Evolutionary conservation across 1,140 invertebrate species (phyloP).

Genomic region (Dendrolimus punctatus): DNA sequence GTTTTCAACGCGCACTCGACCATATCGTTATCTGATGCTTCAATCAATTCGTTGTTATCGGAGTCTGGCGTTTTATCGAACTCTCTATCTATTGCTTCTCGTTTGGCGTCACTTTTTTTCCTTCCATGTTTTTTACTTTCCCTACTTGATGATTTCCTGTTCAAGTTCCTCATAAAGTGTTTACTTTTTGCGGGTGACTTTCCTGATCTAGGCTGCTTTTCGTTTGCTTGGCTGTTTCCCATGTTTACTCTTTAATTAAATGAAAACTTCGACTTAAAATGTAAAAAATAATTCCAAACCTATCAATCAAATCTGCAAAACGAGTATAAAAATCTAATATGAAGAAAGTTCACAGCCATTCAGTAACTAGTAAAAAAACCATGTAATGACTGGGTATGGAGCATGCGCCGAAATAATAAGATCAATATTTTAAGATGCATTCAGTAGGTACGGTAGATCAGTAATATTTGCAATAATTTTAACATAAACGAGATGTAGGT

Average conservation of each 20-base stretch:
- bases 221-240: conserved; percentile 65
- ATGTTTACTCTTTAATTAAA: conserved; percentile 21
- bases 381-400: conserved; percentile 1
- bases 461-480: too few species aligned
- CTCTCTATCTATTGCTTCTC: conserved; percentile 43
- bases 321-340: conserved; percentile 13
- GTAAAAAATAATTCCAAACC: neutral
- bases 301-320: neutral
- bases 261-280: neutral
- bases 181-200: conserved; percentile 65
- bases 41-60: conserved; percentile 62
- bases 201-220: conserved; percentile 61
- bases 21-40: conserved; percentile 62
- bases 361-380: neutral
- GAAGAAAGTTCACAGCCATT: conserved; percentile 16
- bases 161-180: conserved; percentile 65
- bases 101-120: conserved; percentile 51
- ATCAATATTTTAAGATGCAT: conserved; percentile 16
- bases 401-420: conserved; percentile 10
- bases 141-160: conserved; percentile 47
- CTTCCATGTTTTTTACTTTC: conserved; percentile 54
- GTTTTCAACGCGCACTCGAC: conserved; percentile 59
- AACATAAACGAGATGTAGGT: too few species aligned
- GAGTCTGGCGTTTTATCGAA: conserved; percentile 65
- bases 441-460: neutral